These are phyloP conservation scores for Orycteropus afer DNA, from an alignment of 2,113 vertebrate genomes.

Conservation along the genomic window DNA sequence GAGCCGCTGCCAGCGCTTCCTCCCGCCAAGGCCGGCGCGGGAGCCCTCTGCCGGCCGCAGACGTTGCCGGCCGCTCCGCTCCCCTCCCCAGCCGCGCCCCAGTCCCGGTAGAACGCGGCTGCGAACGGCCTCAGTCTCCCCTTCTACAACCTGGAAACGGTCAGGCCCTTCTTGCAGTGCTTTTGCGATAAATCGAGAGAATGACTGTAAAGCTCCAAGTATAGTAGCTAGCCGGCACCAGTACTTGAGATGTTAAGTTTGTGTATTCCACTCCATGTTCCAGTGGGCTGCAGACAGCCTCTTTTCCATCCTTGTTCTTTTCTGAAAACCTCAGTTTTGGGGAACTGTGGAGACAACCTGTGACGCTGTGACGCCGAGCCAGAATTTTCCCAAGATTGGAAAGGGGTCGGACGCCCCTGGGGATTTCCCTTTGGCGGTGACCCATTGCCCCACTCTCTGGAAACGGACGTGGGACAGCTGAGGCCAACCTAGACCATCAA, in stretches of 20 bases:
- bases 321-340: background rate
- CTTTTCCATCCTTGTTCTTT: background rate
- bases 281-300: background rate
- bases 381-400: background rate
- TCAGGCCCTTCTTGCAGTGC: background rate
- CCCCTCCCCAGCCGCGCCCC: background rate
- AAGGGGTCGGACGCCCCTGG: background rate
- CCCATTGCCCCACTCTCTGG: background rate
- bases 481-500: background rate
- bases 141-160: background rate
- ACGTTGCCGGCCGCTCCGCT: background rate
- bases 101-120: background rate
- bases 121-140: background rate
- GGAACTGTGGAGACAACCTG: background rate
- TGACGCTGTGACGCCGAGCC: background rate
- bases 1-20: conserved; percentile 42
- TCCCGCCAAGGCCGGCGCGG: conserved; percentile 42
- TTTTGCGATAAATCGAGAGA: background rate
- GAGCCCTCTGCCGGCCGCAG: conserved; percentile 76
- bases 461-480: background rate
- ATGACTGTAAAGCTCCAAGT: background rate
- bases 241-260: background rate
- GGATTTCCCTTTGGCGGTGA: background rate
- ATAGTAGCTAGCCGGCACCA: background rate
- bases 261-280: background rate